A percentile compares a stretch with the other conserved stretches of the same genome.
Conservation (phyloP, 2,113 vertebrate species). For the Taxidea taxus region DNA sequence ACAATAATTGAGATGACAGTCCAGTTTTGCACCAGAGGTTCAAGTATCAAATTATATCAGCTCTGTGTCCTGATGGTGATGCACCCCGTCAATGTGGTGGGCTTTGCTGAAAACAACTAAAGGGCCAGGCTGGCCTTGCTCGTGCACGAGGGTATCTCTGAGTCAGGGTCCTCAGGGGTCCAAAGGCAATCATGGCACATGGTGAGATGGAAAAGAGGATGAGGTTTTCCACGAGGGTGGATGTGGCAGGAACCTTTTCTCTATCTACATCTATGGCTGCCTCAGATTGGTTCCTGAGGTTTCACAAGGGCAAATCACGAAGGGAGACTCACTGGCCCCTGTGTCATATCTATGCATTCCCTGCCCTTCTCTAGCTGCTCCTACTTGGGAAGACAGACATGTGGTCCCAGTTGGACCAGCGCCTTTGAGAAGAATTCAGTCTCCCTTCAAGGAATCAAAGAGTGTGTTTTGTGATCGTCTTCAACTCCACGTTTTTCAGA, state of each 20-base stretch:
- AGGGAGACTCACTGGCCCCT: background rate
- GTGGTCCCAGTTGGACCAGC: background rate
- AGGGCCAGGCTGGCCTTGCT: background rate
- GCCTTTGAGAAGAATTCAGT: background rate
- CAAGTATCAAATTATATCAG: conserved; percentile 73
- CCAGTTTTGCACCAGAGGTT: conserved; percentile 64
- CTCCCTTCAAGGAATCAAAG: background rate
- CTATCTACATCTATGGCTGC: no score
- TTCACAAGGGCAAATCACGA: background rate
- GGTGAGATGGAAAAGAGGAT: background rate
- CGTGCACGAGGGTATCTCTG: conserved; percentile 30
- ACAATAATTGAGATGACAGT: conserved; percentile 76
- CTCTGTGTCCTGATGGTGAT: conserved; percentile 63
- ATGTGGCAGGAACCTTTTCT: background rate
- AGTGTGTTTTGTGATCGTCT: background rate
- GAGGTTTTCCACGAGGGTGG: background rate
- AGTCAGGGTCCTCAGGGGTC: background rate
- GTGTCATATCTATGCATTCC: background rate
- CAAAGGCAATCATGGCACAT: background rate
- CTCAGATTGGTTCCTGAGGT: background rate
- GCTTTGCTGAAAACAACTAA: conserved; percentile 63
- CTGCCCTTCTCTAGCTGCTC: background rate
- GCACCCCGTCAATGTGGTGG: conserved; percentile 63
- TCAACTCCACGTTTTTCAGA: background rate
- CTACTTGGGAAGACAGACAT: no score